Evolutionary conservation across 2,888 invertebrate species (phyloP).

Genomic region (Dryococelus australis): DNA sequence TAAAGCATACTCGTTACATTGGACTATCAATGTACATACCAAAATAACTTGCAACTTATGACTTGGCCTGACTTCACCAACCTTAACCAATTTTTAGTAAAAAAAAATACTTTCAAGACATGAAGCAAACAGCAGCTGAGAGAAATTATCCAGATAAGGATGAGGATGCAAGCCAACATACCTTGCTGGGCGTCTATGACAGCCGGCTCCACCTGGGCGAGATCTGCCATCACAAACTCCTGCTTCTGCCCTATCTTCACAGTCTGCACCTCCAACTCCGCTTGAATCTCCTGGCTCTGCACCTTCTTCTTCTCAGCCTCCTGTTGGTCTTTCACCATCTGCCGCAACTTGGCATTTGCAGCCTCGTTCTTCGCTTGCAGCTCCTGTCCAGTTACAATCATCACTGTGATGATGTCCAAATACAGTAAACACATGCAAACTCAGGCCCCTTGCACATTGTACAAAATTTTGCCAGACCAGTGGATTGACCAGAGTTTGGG

Average conservation of each 20-base stretch:
- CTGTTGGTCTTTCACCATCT: constrained; percentile 99
- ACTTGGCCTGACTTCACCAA: too few relatives aligned
- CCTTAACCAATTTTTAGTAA: too few relatives aligned
- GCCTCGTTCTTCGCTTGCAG: constrained; percentile 97
- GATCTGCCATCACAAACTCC: constrained; percentile 92
- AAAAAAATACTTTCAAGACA: too few relatives aligned
- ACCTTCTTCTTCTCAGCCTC: constrained; percentile 99
- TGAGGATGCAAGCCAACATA: constrained; percentile 57
- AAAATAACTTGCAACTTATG: too few relatives aligned
- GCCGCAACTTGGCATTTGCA: constrained; percentile 97
- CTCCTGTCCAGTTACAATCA: constrained; percentile 62
- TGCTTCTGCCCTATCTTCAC: constrained; percentile 93
- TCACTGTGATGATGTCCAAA: too few relatives aligned
- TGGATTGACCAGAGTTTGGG: background rate
- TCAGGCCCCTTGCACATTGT: too few relatives aligned
- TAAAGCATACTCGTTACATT: too few relatives aligned
- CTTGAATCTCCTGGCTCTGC: constrained; percentile 96
- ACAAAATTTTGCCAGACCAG: background rate
- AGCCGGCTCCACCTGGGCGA: constrained; percentile 98
- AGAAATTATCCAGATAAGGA: background rate
- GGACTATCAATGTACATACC: too few relatives aligned
- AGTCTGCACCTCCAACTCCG: constrained; percentile 79
- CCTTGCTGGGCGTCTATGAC: constrained; percentile 98
- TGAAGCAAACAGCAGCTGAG: too few relatives aligned
- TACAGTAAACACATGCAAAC: too few relatives aligned